Base-by-base conservation (phyloP, 2,797 vertebrate species). In the Gila robusta region DNA sequence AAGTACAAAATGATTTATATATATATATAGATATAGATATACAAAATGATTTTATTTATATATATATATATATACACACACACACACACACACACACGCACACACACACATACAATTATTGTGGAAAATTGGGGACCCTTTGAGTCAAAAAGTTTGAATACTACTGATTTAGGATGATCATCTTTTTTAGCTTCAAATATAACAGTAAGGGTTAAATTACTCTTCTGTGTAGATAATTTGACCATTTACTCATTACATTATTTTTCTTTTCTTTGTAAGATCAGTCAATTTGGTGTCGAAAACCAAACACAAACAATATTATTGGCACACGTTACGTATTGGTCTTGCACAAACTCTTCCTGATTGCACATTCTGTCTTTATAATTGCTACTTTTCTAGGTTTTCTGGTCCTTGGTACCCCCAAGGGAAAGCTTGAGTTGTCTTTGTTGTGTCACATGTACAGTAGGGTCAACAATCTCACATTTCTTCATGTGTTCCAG, bases 401-500 rank as follows among this genome's bases (percentile, higher is more conserved):
- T 76, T 89, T 88, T 88, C 79, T 79, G 32, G 62, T 17, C 66
- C 69, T 76, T 72, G 73, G 28, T 67, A 64, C 79, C 86, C 89
- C 87, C 81, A 47, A 71, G 80, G 78, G 84, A 90, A 80, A 56
- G 23, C 32, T 69, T 87, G 28, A 76, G 19, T 84, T 84, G 56
- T 85, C 32, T 88, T 79, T 41, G 54, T 70, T 87, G 83, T 91
- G 84, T 86, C 64, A 77, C 67, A 79, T 76, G 41, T 79, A 87
- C 35, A 83, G 81, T 49, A 85, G 70, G 66, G 80, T 87, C 72
- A 80, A 80, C 88, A 73, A 35, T 54, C 82, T 49, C 28, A 73
- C 54, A 87, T 49, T 89, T 62, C 91, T 73, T 89, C 64, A 88
- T 86, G 87, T 89, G 70, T 93, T 93, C 81, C 95, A 99, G 98